Percentiles rank a stretch among this genome's conserved stretches.
Conservation (phyloP, 1,140 invertebrate genomes). For the Meloidogyne floridensis region DNA sequence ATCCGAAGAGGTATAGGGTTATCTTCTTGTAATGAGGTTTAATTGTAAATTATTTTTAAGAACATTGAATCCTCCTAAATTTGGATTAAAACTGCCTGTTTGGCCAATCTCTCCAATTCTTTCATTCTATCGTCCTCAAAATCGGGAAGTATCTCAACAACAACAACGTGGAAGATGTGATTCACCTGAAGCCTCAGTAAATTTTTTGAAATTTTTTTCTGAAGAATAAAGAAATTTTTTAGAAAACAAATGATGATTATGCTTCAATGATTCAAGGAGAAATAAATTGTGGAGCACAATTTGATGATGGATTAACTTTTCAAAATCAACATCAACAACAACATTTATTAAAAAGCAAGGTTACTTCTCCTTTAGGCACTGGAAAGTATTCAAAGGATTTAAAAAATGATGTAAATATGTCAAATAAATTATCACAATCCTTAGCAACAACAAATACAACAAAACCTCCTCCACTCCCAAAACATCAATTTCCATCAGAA, state of each 20-base stretch:
- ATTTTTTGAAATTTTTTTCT: neutral
- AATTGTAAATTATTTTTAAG: neutral
- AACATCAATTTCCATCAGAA: neutral
- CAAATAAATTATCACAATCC: neutral
- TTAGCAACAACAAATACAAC: neutral
- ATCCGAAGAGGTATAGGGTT: too few species aligned
- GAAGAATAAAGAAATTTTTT: neutral
- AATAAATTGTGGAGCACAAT: constrained; percentile 45
- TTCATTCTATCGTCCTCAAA: neutral
- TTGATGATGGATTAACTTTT: constrained; percentile 21
- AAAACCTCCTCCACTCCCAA: neutral
- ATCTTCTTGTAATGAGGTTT: too few species aligned
- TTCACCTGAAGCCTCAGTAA: constrained; percentile 11
- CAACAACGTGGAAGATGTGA: constrained; percentile 21
- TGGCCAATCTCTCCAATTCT: constrained; percentile 38
- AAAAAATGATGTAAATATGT: neutral
- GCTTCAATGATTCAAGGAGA: constrained; percentile 57
- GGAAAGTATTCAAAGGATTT: neutral
- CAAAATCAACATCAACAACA: neutral
- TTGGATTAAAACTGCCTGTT: constrained; percentile 22
- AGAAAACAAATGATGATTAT: constrained; percentile 55
- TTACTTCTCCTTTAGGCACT: neutral
- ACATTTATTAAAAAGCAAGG: neutral
- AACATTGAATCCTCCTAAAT: constrained; percentile 20
- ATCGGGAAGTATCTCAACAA: neutral